Percentiles rank a stretch among this genome's conserved stretches.
Conservation (phyloP, 2,113 vertebrate genomes). For the Protomyctophum bolini region DNA sequence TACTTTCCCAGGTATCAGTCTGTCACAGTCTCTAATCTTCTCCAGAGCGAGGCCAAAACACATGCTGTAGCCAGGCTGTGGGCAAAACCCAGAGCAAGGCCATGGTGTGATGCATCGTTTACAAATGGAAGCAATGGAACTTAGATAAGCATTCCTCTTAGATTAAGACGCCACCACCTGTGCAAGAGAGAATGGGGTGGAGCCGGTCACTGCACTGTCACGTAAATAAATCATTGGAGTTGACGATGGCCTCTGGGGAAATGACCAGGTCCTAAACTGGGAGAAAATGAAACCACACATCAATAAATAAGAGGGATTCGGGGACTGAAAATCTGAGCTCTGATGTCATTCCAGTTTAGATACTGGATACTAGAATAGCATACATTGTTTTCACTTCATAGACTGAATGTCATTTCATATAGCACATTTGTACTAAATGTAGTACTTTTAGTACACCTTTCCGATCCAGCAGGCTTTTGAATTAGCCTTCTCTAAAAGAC, state of each 20-base stretch:
- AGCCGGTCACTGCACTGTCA: not conserved
- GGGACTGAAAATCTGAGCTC: not conserved
- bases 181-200: not conserved
- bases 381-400: not conserved
- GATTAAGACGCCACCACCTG: constrained; percentile 9
- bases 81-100: not conserved
- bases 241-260: constrained; percentile 15
- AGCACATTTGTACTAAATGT: not conserved
- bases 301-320: constrained; percentile 30
- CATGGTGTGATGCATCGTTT: constrained; percentile 6
- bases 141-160: not conserved
- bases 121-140: not conserved
- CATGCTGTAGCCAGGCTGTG: constrained; percentile 10
- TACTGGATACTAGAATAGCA: not conserved
- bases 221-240: not conserved
- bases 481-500: too few species aligned
- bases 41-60: constrained; percentile 27
- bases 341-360: constrained; percentile 31
- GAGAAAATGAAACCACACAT: constrained; percentile 42
- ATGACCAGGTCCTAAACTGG: constrained; percentile 7
- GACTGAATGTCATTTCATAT: not conserved
- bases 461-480: too few species aligned
- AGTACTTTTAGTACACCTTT: too few species aligned
- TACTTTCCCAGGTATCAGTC: constrained; percentile 36
- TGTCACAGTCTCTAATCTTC: constrained; percentile 28